Evolutionary conservation across 2,113 vertebrate genomes (phyloP), one percentile per base, ranked within the genome.

Genomic region (Nerophis lumbriciformis): DNA sequence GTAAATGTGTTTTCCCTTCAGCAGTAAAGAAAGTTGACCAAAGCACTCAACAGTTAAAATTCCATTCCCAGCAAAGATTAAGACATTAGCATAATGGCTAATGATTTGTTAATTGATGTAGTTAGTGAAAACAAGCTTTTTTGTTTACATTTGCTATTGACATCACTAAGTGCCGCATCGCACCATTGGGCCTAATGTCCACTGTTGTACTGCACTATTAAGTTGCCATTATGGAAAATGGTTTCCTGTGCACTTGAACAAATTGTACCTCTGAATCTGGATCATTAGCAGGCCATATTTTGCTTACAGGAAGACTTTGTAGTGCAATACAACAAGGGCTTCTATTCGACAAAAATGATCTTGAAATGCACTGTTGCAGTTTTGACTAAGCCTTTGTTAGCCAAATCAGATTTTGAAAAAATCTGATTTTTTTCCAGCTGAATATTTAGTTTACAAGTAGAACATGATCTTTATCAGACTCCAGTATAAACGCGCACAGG

Each of bases 261-360:
- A 78, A 77, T 77, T 78, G 66, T 48, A 50, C 70, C 68, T 67
- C 66, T 70, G 74, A 76, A 70, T 66, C 45, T 45, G 45, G 35
- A 75, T 81, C 75, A 81, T 81, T 81, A 84, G 71, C 55, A 37
- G 77, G 63, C 69, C 63, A 61, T 64, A 78, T 76, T 80, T 74
- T 59, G 75, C 81, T 61, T 79, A 59, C 38, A 70, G 74, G 78
- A 81, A 57, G 66, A 48, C 12, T 45, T 45, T 66, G 78, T 53
- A 55, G 45, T 66, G 62, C 37, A 49, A 69, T 47, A 50, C 53
- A 61, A 69, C 78, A 73, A 57, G 54, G 55, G 37, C 50, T 53
- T 28, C 59, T 71, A 66, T 82, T 78, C 78, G 65, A 69, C 45
- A 77, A 75, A 75, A 53, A 72, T 55, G 57, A 61, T 52, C 71